phyloP scores from a whole-genome alignment of 2,113 vertebrate genomes.

The mouse (Mus musculus) region GRCm39 chr15:22017501-22018000 shows the following conservation, averaged over 20 bases:
- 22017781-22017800: not conserved
- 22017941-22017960: not conserved
- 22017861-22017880: not conserved
- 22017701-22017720: not conserved
- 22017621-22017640: not conserved
- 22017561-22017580: not conserved
- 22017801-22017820: not conserved
- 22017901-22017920: not conserved
- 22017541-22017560: rapidly evolving
- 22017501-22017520: not conserved
- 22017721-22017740: not conserved
- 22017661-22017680: too few species aligned
- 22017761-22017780: not conserved
- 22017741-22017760: not conserved
- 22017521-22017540: too few species aligned
- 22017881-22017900: not conserved
- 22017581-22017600: too few species aligned
- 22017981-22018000: not conserved
- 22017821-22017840: not conserved
- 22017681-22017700: not conserved
- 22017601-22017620: not conserved
- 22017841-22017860: not conserved
- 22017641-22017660: not conserved
- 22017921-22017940: not conserved
- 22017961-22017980: not conserved